Evolutionary conservation across 1,140 invertebrate genomes (phyloP), one percentile per base, ranked within the genome.

Genomic region (Euura saliciscinereae): DNA sequence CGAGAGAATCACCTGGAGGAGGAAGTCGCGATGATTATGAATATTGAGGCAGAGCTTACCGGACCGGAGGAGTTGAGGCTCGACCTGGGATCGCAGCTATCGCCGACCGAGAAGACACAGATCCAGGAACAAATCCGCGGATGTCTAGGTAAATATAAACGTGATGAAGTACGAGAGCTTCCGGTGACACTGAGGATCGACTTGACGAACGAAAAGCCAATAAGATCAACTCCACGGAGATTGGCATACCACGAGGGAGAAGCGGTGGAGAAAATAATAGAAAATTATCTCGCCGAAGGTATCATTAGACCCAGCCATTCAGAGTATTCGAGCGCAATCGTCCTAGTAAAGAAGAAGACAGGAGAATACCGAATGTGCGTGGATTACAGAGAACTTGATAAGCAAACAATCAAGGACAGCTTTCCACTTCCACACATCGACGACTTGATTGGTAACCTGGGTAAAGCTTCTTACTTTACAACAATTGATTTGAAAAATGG

Each of bases 301-400:
- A 76, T 82, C 2, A 77, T 83, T 44, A 67, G 71, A 45, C 45
- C 51, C 3, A 76, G 75, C 11, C 7, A 71, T 5, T 78, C 76
- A 0, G 13, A 69, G 7, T 83, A 77, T 65, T 68, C 80, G 1
- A 77, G 74, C 43, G 75, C 77, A 0, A 71, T 80, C 8, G 72
- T 79, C 42, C 44, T 83, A 2, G 75, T 83, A n/a, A 75, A 42
- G 13, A 85, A 83, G 66, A 78, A 77, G n/a, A 71, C 76, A n/a
- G 76, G 73, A 2, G 69, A 66, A 2, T 76, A 73, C 2, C 51
- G 80, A 6, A 74, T 85, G 69, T 78, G 78, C 44, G 76, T 84
- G 0, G 84, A 88, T 73, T 91, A 83, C 75, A 71, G 85, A 5
- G 70, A 76, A 45, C 71, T 91, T 4, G 90, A 90, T 77, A 13